Evolutionary conservation across 30 jellyfish, hydroid and myxozoan genomes (phyloP), one percentile per base, ranked within the genome.

Genomic region (Hydractinia symbiolongicarpus): DNA sequence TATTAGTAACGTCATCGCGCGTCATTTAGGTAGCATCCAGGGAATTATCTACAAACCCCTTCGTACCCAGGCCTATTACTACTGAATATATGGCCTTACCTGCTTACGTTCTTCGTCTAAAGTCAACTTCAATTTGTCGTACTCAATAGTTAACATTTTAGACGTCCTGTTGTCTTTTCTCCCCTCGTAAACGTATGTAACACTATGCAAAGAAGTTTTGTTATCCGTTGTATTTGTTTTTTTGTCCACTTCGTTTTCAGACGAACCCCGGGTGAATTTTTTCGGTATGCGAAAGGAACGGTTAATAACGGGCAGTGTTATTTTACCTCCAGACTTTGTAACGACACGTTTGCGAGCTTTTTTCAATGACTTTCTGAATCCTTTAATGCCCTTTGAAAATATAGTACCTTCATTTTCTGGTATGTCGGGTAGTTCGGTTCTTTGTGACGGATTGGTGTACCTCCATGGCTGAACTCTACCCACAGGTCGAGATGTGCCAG

Each of bases 151-250:
- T 9, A 80, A 73, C 79, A 81, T 82, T 60, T 67, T 85, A 76
- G 97, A 87, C 60, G 79, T 70, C 53, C 81, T 85, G 53, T 64
- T 90, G 40, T 64, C 74, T n/a, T 51, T 51, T n/a, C 40, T 44
- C 19, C 74, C 52, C 19, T 51, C 74, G 17, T 64, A 64, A n/a
- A 64, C 40, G 44, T 30, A 30, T 30, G 44, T 30, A 30, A 30
- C 44, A 30, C 44, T 30, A 30, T 30, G 44, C 44, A 30, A 30
- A 64, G 15, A 11, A 58, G 19, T 64, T 64, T 51, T 64, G 19
- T 51, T 64, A 0, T n/a, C 16, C 19, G 40, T 6, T 6, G 19
- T 13, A 64, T 7, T 51, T 2, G 9, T 58, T 4, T 71, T 71
- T 7, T 55, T 55, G 15, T 20, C 8, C 15, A 50, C 61, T 8